Conservation (phyloP, 2,888 invertebrate genomes). For the Nomada flava region DNA sequence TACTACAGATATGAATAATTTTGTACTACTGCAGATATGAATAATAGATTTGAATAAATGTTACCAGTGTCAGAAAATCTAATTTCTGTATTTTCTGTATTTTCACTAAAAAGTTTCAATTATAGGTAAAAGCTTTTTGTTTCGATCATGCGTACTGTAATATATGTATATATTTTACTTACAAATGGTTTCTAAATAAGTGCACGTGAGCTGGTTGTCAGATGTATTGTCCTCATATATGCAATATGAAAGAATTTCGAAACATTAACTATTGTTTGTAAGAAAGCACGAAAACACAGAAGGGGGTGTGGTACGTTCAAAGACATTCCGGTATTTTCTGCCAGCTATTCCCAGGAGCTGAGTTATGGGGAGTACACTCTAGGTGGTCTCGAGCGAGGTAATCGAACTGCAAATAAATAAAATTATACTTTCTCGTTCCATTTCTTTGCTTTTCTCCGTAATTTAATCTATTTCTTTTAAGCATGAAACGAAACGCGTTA, state of each 20-base stretch:
- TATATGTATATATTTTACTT: no score
- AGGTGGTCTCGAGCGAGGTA: slow-evolving; percentile 76
- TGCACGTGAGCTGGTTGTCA: no score
- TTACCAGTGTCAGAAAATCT: no score
- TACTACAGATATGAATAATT: no score
- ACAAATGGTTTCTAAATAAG: background rate
- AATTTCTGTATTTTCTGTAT: no score
- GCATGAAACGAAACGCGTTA: no score
- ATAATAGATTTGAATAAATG: no score
- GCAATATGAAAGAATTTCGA: background rate
- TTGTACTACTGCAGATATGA: no score
- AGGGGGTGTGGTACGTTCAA: slow-evolving; percentile 48
- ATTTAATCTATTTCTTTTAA: background rate
- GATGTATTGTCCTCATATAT: background rate
- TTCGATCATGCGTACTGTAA: no score
- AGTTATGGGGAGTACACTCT: slow-evolving; percentile 75
- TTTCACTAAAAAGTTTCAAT: no score
- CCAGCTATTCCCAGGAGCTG: slow-evolving; percentile 72
- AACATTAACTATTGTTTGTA: slow-evolving; percentile 29
- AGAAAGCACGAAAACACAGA: slow-evolving; percentile 48
- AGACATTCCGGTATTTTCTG: slow-evolving; percentile 53
- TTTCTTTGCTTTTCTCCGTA: slow-evolving; percentile 8
- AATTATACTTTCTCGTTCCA: slow-evolving; percentile 61
- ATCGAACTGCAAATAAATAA: slow-evolving; percentile 79
- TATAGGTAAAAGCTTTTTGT: no score